These are phyloP conservation scores for Ichneumoninae sp. DNA, from an alignment of 2,888 invertebrate genomes.

Conservation along the genomic window DNA sequence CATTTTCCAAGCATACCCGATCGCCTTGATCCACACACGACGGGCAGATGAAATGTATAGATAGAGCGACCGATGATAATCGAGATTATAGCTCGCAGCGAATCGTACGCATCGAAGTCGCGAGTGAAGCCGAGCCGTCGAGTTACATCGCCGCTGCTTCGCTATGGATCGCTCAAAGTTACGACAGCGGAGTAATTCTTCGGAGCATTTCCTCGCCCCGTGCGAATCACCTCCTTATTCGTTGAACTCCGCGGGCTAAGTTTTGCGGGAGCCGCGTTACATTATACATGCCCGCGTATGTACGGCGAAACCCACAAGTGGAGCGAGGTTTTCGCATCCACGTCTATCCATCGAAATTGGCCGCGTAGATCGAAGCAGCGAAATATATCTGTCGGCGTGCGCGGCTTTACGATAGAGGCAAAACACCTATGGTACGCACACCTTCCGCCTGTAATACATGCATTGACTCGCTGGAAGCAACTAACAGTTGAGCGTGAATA, in stretches of 20 bases:
- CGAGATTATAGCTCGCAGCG: constrained; percentile 15
- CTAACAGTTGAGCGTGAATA: background rate
- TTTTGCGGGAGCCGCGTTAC: background rate
- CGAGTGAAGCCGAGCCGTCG: background rate
- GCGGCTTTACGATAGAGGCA: background rate
- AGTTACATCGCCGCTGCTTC: background rate
- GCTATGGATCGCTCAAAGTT: constrained; percentile 11
- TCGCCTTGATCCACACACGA: background rate
- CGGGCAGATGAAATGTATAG: background rate
- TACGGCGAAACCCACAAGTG: background rate
- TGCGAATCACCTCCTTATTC: constrained; percentile 11
- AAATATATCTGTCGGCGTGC: background rate
- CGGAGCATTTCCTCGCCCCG: constrained; percentile 6
- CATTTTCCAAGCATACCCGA: background rate
- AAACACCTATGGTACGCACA: background rate
- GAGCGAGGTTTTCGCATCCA: constrained; percentile 1
- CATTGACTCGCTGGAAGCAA: background rate
- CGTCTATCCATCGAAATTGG: background rate
- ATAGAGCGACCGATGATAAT: constrained; percentile 3
- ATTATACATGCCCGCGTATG: background rate
- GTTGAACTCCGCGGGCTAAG: constrained; percentile 11
- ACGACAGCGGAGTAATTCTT: constrained; percentile 18
- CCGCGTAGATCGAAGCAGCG: constrained; percentile 2
- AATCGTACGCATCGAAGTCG: background rate
- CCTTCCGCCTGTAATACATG: background rate